A percentile compares a stretch with the other conserved stretches of the same genome.
Evolutionary conservation across 2,888 invertebrate genomes (phyloP).

Genomic region (Carpatolechia fugitivella): DNA sequence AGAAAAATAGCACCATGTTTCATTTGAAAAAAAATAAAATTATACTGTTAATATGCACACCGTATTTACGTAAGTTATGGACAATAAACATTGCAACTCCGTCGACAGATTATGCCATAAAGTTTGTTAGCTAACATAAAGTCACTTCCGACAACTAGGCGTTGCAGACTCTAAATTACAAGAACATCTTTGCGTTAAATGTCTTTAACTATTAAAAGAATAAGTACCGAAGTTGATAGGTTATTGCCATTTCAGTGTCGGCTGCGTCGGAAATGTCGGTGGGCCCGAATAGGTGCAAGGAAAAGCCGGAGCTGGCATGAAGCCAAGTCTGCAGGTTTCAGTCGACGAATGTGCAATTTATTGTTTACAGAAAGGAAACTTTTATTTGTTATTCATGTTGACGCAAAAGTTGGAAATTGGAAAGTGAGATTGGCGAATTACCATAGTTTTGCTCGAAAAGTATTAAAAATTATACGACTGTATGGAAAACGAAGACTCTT

Average conservation of each 20-base stretch:
- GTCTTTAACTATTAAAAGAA: slow-evolving; percentile 30
- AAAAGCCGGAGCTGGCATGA: slow-evolving; percentile 52
- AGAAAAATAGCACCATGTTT: neutral
- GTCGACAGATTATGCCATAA: neutral
- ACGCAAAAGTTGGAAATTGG: slow-evolving; percentile 36
- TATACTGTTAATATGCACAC: neutral
- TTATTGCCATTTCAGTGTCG: slow-evolving; percentile 61
- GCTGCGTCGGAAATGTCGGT: slow-evolving; percentile 56
- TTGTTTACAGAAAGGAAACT: slow-evolving; percentile 61
- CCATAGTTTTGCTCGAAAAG: neutral
- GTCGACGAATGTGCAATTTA: slow-evolving; percentile 41
- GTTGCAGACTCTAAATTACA: neutral
- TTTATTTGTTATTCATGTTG: slow-evolving; percentile 56
- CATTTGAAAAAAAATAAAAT: neutral
- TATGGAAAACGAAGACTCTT: too few relatives aligned
- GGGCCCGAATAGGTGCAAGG: slow-evolving; percentile 61
- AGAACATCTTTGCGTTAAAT: slow-evolving; percentile 30
- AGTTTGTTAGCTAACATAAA: neutral
- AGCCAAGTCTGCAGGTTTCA: slow-evolving; percentile 47
- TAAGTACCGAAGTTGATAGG: slow-evolving; percentile 56
- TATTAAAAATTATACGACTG: too few relatives aligned
- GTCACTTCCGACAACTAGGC: neutral
- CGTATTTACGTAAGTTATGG: neutral
- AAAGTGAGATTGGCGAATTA: slow-evolving; percentile 37
- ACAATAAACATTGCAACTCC: neutral